Base-by-base conservation (phyloP, 2,797 vertebrate species). In the Eulemur albifrons region DNA sequence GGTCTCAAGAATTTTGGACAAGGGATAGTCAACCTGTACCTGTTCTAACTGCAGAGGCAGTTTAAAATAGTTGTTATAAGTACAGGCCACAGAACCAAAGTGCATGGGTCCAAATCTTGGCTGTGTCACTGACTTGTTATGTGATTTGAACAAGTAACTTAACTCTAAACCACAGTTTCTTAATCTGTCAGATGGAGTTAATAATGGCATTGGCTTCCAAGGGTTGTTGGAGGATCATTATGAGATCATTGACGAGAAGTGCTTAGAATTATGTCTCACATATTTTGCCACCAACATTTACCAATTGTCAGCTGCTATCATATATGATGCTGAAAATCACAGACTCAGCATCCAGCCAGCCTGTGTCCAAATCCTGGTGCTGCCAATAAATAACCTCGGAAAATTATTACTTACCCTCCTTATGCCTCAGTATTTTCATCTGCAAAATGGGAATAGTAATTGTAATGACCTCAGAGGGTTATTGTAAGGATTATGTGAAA, bases 241-340 rank as follows among this genome's bases (percentile, higher is more conserved):
- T 20, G 43, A 95, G 40, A 77, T 67, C 76, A 63, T 84, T 95
- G 11, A 88, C n/a, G 18, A n/a, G 30, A 87, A 87, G 43, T 93
- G 35, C 21, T 85, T 84, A 90, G 38, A 92, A 76, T 13, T 85
- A 43, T 67, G 25, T 83, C 65, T 90, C 45, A 59, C 4, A 75
- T 69, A 61, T 86, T 96, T 96, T 93, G 17, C 27, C 48, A 48
- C 75, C 48, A 76, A 72, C 10, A 90, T 83, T 69, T 87, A 79
- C n/a, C 48, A 54, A 38, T 67, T 48, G 21, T 72, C 57, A 81
- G n/a, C 18, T 63, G 23, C 15, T 77, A 52, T 88, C 32, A 76
- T 77, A 57, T 50, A 75, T 63, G 35, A 82, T 67, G 38, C 77
- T 73, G 94, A 73, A 90, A 95, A 77, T 83, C 43, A 89, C 12